Evolutionary conservation across 2,888 invertebrate genomes (phyloP), one percentile per base, ranked within the genome.

Genomic region (Fabriciana adippe): DNA sequence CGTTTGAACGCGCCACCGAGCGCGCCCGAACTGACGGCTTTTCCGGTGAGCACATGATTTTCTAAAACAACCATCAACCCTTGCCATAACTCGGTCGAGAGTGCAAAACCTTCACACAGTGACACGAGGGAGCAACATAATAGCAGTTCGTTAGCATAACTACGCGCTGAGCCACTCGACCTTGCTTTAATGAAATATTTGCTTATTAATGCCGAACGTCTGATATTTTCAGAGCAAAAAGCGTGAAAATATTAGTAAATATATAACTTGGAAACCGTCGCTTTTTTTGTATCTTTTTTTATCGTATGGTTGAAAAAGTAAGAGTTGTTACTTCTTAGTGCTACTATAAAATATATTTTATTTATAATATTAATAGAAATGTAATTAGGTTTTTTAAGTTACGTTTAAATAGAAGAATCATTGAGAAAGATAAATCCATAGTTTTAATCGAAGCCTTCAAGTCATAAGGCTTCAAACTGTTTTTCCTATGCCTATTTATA

Each of bases 61-160:
- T 83, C 88, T 78, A 81, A 86, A 87, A 85, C 89, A 88, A 85
- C 86, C 89, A 85, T 84, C 89, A 87, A 85, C 87, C 89, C 88
- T 84, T 78, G 80, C 76, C 79, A 80, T 84, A 88, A 89, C 85
- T 90, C 91, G 91, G 91, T 90, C 90, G 90, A 87, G 88, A 88
- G 90, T 87, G 89, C 84, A 83, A 85, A 92, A 91, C 91, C 92
- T 92, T 92, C 90, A 90, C 92, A 92, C 89, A 90, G 88, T 92
- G 89, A 91, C 91, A 90, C 88, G 83, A 81, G 86, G 85, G 85
- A 81, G 81, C 81, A 80, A 85, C 85, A 92, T 90, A 90, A 90
- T 90, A 86, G 85, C 83, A 84, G 87, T 89, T 90, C 91, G 89
- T 90, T 90, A 90, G 85, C 87, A 90, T 90, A 87, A 85, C 84